These are phyloP conservation scores for Propithecus perrieri DNA, from an alignment of 2,797 vertebrate genomes.

Conservation along the genomic window DNA sequence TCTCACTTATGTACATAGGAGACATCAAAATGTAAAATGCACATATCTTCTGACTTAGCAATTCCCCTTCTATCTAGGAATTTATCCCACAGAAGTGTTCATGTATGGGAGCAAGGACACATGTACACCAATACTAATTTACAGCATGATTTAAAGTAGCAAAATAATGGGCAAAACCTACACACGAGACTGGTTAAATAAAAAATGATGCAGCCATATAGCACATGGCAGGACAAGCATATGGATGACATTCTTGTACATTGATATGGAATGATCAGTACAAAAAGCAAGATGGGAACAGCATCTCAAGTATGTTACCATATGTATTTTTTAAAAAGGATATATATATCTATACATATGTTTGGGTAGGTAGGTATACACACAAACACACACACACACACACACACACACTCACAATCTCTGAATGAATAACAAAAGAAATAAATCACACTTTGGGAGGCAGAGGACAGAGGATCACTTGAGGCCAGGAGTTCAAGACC, in stretches of 20 bases:
- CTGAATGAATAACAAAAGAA: neutral
- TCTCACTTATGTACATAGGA: slow-evolving; percentile 51
- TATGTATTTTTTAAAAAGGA: neutral
- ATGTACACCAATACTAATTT: neutral
- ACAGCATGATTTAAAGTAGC: slow-evolving; percentile 26
- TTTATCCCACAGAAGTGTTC: neutral
- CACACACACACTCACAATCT: neutral
- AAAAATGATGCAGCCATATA: neutral
- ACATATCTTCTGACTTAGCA: slow-evolving; percentile 49
- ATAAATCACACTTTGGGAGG: neutral
- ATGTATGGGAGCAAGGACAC: neutral
- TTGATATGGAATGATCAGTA: neutral
- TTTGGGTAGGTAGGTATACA: neutral
- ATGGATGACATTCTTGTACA: neutral
- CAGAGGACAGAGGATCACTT: neutral
- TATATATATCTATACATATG: neutral
- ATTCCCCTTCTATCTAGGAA: slow-evolving; percentile 34
- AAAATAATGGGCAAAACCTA: slow-evolving; percentile 36
- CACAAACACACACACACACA: neutral
- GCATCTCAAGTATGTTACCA: neutral
- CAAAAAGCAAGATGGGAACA: neutral
- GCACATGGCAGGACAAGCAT: neutral
- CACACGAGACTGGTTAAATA: neutral
- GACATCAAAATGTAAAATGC: slow-evolving; percentile 54
- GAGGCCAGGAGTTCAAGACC: neutral